phyloP scores from a whole-genome alignment of 2,888 invertebrate genomes.

The Eutolmus rufibarbis region DNA sequence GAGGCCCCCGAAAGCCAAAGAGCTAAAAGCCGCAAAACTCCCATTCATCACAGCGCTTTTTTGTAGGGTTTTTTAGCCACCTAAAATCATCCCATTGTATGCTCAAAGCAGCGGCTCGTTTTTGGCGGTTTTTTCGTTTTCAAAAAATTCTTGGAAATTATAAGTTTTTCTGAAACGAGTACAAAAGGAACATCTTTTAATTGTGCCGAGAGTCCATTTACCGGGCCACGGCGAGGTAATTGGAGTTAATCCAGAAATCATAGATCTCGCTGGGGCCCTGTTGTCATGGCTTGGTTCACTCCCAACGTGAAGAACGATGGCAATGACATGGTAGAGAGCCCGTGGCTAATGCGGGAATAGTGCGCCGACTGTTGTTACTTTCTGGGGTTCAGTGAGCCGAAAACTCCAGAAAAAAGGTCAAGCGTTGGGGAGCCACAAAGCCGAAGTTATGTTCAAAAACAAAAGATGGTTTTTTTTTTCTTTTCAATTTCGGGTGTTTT shows the following conservation, averaged over 20 bases:
- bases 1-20: neutral
- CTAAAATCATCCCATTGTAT: neutral
- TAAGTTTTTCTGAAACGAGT: neutral
- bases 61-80: neutral
- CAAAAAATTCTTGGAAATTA: neutral
- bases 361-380: neutral
- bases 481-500: neutral
- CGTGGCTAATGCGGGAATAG: neutral
- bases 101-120: neutral
- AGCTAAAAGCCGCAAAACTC: neutral
- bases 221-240: neutral
- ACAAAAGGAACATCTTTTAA: constrained; percentile 6
- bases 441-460: neutral
- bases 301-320: neutral
- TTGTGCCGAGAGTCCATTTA: constrained; percentile 2
- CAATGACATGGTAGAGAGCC: constrained; percentile 3
- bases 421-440: neutral
- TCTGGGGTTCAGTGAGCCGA: constrained; percentile 18
- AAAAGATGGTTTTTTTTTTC: neutral
- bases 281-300: neutral
- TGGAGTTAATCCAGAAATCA: neutral
- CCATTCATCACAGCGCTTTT: neutral
- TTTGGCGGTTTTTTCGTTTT: neutral
- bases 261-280: neutral
- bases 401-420: neutral